Base-by-base conservation (phyloP, 2,888 invertebrate genomes). In the Caenorhabditis sulstoni region DNA sequence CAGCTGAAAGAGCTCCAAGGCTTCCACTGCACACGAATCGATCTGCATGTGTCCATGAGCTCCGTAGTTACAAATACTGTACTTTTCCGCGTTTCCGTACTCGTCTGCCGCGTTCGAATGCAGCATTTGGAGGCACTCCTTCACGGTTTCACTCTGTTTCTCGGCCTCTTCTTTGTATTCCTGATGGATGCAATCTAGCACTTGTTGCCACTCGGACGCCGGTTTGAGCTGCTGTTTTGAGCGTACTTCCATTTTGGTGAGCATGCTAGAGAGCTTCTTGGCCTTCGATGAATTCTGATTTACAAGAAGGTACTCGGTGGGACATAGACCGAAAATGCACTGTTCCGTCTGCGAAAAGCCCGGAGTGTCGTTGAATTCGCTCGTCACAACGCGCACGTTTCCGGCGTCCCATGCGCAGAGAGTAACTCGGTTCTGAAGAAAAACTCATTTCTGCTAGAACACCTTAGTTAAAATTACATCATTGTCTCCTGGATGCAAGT, bases 1-100 rank as follows among this genome's bases (percentile, higher is more conserved):
- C n/a, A 80, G 39, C 23, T 79, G 65, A 53, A 88, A 88, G 8
- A 88, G 71, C 62, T 88, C 88, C n/a, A 88, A 70, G 3, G 88
- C 87, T 37, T 79, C 77, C 0, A 88, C 83, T 1, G 87, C 87
- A 14, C 86, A 80, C 0, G 79, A 78, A 53, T 87, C 85, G 12
- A 87, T 49, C 53, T 84, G 77, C 84, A 88, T 85, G 70, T 62
- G 83, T 7, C 87, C 87, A 44, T 79, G 81, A 16, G 84, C 74
- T 18, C 80, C 79, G 53, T 85, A 86, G 62, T 83, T 71, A 35
- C 20, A 66, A 12, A 82, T 53, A 37, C 65, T 39, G 66, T 83
- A 82, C 59, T 83, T 84, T 22, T 75, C 79, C 8, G 53, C 50
- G n/a, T 58, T 18, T 37, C 67, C 50, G 44, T 73, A 79, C 18